These are phyloP conservation scores for Apis laboriosa DNA, from an alignment of 1,140 invertebrate species.

Conservation along the genomic window DNA sequence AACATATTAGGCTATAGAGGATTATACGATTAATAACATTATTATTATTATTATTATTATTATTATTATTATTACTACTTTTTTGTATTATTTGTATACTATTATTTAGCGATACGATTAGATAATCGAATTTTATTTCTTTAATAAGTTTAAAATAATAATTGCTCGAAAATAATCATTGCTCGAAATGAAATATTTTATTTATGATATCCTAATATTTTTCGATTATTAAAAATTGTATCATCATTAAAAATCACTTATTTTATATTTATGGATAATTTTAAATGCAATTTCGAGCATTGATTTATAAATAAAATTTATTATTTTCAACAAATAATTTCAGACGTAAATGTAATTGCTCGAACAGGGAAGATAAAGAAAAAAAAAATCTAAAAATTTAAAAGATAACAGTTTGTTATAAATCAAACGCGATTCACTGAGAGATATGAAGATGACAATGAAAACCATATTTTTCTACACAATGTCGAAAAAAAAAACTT, in stretches of 20 bases:
- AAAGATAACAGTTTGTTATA: constrained; percentile 51
- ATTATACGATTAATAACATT: background rate
- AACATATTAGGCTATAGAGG: background rate
- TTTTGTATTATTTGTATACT: constrained; percentile 6
- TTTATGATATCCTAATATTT: no score
- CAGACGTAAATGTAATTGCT: constrained; percentile 35
- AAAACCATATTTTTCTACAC: constrained; percentile 76
- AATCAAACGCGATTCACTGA: constrained; percentile 60
- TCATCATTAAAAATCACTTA: background rate
- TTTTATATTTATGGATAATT: no score
- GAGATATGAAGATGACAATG: constrained; percentile 54
- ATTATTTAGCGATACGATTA: constrained; percentile 27
- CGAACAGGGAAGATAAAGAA: constrained; percentile 28
- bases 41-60: background rate
- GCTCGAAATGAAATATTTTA: constrained; percentile 36
- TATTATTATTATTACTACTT: background rate
- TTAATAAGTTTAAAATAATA: constrained; percentile 27
- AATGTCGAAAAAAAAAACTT: constrained; percentile 62
- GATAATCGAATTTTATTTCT: background rate
- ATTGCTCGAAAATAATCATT: constrained; percentile 51
- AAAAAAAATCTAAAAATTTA: constrained; percentile 31
- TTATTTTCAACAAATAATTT: constrained; percentile 28
- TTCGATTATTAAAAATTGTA: background rate
- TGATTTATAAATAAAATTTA: constrained; percentile 30
- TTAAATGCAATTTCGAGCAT: constrained; percentile 26